Evolutionary conservation across 2,888 invertebrate genomes (phyloP).

Genomic region (Platycnemis pennipes): DNA sequence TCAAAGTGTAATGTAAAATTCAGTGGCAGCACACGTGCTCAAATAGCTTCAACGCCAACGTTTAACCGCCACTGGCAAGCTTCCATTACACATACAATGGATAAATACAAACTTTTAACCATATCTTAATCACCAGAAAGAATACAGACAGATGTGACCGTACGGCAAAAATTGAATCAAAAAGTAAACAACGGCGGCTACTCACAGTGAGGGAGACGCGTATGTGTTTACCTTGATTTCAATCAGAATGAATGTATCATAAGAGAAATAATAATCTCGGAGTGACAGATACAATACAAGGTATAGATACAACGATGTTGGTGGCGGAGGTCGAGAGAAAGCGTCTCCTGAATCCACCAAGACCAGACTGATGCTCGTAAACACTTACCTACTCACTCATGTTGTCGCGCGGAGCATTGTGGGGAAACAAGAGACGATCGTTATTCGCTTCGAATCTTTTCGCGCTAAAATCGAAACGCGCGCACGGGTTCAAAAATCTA

Average conservation of each 20-base stretch:
- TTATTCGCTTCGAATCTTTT: slow-evolving; percentile 33
- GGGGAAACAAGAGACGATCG: slow-evolving; percentile 65
- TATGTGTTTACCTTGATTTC: slow-evolving; percentile 68
- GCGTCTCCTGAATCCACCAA: slow-evolving; percentile 54
- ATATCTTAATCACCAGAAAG: background rate
- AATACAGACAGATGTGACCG: background rate
- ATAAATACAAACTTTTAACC: slow-evolving; percentile 12
- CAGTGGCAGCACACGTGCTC: slow-evolving; percentile 54
- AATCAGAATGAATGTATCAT: slow-evolving; percentile 69
- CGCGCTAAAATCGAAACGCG: slow-evolving; percentile 27
- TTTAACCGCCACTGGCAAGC: slow-evolving; percentile 20
- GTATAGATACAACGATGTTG: slow-evolving; percentile 41
- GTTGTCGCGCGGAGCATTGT: slow-evolving; percentile 70
- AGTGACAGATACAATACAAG: slow-evolving; percentile 46
- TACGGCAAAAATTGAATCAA: background rate
- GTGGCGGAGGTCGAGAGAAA: slow-evolving; percentile 18
- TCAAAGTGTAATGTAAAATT: background rate
- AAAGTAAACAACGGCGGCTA: slow-evolving; percentile 54
- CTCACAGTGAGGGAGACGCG: slow-evolving; percentile 66
- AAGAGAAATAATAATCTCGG: slow-evolving; percentile 53
- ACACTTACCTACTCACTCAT: slow-evolving; percentile 71
- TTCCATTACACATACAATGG: background rate
- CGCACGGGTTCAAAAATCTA: background rate
- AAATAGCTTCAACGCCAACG: background rate
- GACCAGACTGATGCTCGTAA: slow-evolving; percentile 67